phyloP scores from a whole-genome alignment of 1,140 invertebrate species.

The Danaus melanippus region DNA sequence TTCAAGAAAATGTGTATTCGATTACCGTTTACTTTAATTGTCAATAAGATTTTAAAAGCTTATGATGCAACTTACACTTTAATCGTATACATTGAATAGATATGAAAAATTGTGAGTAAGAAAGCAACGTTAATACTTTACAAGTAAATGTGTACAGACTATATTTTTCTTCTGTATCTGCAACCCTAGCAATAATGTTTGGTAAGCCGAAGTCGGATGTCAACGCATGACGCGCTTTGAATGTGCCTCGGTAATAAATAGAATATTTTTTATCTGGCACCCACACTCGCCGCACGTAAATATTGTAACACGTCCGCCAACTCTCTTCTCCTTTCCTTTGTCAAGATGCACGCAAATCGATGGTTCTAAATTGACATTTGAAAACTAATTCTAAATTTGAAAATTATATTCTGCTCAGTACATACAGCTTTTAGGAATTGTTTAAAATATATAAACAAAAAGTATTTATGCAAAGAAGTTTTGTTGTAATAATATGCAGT shows the following conservation, averaged over 20 bases:
- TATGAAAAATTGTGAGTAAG: too few species aligned
- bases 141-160: too few species aligned
- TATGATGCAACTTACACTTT: too few species aligned
- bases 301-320: slow-evolving; percentile 49
- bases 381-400: not conserved
- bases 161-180: not conserved
- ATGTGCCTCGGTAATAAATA: slow-evolving; percentile 59
- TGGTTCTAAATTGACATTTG: slow-evolving; percentile 3
- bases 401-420: too few species aligned
- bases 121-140: too few species aligned
- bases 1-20: not conserved
- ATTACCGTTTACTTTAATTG: too few species aligned
- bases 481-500: too few species aligned
- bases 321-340: slow-evolving; percentile 26
- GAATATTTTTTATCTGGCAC: slow-evolving; percentile 59
- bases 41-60: too few species aligned
- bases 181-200: slow-evolving; percentile 14
- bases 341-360: slow-evolving; percentile 18
- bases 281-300: slow-evolving; percentile 55
- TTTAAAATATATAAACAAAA: too few species aligned
- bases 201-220: slow-evolving; percentile 50
- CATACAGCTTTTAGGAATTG: too few species aligned
- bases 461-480: too few species aligned
- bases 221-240: slow-evolving; percentile 62
- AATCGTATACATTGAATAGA: too few species aligned